Evolutionary conservation across 2,113 vertebrate genomes (phyloP), one percentile per base, ranked within the genome.

Genomic region (Cnemophilus loriae): DNA sequence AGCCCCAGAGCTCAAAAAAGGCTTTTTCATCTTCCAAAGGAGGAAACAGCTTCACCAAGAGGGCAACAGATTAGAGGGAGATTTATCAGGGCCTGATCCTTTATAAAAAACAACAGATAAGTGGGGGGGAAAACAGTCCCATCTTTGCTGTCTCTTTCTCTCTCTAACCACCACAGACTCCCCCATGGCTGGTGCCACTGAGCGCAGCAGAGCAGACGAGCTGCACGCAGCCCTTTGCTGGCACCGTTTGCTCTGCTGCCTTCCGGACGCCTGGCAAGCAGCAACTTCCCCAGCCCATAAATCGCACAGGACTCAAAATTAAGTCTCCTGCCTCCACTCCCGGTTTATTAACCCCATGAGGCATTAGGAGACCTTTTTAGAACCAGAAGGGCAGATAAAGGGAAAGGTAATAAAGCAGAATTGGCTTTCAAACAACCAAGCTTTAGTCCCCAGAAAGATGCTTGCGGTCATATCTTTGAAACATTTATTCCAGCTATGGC

Each of bases 311-410:
- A 74, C 75, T 92, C 95, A 82, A 64, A 91, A 93, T 79, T 42
- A 91, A 91, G 78, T 39, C 88, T 95, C 63, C 75, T 86, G 70
- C 89, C 46, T 93, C 63, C 35, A 10, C 50, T 67, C 44, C 60
- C n/a, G n/a, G 37, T 91, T 96, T 94, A 92, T 94, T 92, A 95
- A 91, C 47, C 93, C 84, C 80, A 67, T 3, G 68, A 89, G 87
- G 84, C 70, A 47, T 69, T 77, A 55, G 53, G 30, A 44, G 59
- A 75, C 49, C 56, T 71, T 87, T 93, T 56, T 16, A 88, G 89
- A 92, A 95, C 23, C 47, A 70, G 41, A 89, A 80, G 11, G 50
- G 55, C 50, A 77, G 53, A 64, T 49, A 87, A 80, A 91, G 14
- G 37, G 83, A 70, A 75, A 82, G 65, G 30, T 37, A 91, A 93